Evolutionary conservation across 2,113 vertebrate species (phyloP), one percentile per base, ranked within the genome.

Genomic region (Actinemys pallida): DNA sequence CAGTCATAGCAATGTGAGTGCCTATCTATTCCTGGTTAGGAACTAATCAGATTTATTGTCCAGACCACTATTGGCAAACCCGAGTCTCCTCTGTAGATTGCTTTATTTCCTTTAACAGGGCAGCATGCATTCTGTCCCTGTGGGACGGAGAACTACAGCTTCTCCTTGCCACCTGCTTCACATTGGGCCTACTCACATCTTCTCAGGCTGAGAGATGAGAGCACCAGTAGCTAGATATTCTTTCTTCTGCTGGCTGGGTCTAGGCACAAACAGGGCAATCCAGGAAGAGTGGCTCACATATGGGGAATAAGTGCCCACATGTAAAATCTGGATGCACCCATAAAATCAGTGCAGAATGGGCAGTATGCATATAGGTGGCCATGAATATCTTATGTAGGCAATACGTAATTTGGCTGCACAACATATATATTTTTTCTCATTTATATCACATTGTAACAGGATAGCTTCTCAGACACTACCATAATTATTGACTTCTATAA

Each of bases 401-500:
- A n/a, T n/a, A n/a, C n/a, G n/a, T n/a, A n/a, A n/a, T n/a, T n/a
- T n/a, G n/a, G n/a, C n/a, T n/a, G n/a, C n/a, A n/a, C n/a, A n/a
- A n/a, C n/a, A n/a, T n/a, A n/a, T n/a, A n/a, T n/a, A n/a, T 49
- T 35, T 65, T 91, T 87, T 54, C 45, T 52, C 16, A 89, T 96
- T 95, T 96, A 75, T 75, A 90, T 93, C 75, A 90, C 84, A 93
- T 86, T 95, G 65, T 86, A 91, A 91, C 93, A 94, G 81, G 89
- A 84, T 90, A 95, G 62, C 82, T n/a, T 97, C 87, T 96, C 81
- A 84, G 85, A 88, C 83, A 35, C 45, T 82, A 45, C 85, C 27
- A 16, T 94, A 95, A 92, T 94, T 97, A 93, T 82, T 97, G 91
- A 93, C 89, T 91, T 96, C 31, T 89, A 6, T 90, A 96, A 93